Evolutionary conservation across 2,888 invertebrate genomes (phyloP).

Genomic region (Drosophila mayaguana): DNA sequence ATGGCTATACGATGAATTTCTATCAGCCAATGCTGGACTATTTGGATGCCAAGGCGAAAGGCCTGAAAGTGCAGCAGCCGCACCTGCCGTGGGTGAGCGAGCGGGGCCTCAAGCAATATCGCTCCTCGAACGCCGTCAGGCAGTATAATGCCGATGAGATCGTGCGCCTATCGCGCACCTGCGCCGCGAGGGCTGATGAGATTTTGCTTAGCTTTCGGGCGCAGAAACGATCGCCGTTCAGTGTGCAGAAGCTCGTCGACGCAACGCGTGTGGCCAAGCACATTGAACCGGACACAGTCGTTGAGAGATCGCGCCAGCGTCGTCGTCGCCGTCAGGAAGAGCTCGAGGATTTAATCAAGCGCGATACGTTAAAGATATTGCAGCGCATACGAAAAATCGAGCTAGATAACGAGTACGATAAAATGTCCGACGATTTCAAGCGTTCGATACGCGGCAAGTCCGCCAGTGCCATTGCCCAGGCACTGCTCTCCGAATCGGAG

Average conservation of each 20-base stretch:
- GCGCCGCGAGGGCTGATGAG: constrained; percentile 89
- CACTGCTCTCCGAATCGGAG: constrained; percentile 87
- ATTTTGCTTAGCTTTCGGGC: constrained; percentile 86
- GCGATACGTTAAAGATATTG: constrained; percentile 81
- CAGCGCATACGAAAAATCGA: constrained; percentile 85
- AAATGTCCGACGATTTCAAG: constrained; percentile 86
- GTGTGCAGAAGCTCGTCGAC: constrained; percentile 86
- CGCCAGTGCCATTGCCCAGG: constrained; percentile 90
- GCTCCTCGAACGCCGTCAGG: constrained; percentile 88
- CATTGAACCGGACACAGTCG: constrained; percentile 85
- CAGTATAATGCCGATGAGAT: constrained; percentile 90
- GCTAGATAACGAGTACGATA: constrained; percentile 86
- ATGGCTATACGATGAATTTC: constrained; percentile 93
- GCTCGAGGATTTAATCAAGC: constrained; percentile 87
- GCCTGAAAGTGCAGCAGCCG: constrained; percentile 85
- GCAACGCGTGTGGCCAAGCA: constrained; percentile 86
- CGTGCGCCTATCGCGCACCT: constrained; percentile 88
- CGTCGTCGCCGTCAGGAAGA: constrained; percentile 85
- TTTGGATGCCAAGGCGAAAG: constrained; percentile 89
- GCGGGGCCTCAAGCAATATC: constrained; percentile 89
- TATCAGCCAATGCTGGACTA: constrained; percentile 96
- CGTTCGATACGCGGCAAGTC: constrained; percentile 89
- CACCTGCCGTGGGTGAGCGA: constrained; percentile 92
- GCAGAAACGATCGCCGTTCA: constrained; percentile 85
- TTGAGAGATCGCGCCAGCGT: constrained; percentile 85